Evolutionary conservation across 2,797 vertebrate genomes (phyloP).

Genomic region (Acipenser oxyrinchus): DNA sequence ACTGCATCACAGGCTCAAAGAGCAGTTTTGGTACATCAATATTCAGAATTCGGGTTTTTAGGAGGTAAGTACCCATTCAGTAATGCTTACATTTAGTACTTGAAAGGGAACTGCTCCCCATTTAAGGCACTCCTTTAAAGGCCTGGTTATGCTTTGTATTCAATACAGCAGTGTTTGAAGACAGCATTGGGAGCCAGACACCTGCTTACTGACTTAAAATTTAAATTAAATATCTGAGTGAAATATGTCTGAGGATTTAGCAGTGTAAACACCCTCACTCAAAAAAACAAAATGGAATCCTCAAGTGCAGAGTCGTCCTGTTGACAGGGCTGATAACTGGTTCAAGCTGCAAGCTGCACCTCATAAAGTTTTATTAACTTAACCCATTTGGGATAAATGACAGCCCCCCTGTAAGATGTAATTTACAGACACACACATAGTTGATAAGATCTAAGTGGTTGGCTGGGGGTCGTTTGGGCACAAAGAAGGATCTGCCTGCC

Average conservation of each 20-base stretch:
- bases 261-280: no score
- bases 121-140: not conserved
- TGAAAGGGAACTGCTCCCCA: not conserved
- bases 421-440: constrained; percentile 13
- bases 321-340: no score
- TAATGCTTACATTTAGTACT: no score
- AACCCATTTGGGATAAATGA: not conserved
- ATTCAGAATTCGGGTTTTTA: no score
- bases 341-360: not conserved
- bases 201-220: constrained; percentile 20
- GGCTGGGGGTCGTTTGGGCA: not conserved
- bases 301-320: no score
- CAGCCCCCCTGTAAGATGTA: not conserved
- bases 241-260: no score
- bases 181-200: not conserved
- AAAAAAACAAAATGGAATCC: no score
- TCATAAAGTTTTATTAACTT: not conserved
- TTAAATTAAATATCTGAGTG: no score
- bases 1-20: no score
- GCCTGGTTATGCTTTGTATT: not conserved
- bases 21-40: no score
- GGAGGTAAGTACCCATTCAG: no score
- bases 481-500: no score
- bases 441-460: constrained; percentile 15
- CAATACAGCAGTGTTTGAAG: constrained; percentile 17